These are phyloP conservation scores for Catalaphyllia jardinei DNA, from an alignment of 64 coral and sea anemone species.

Conservation along the genomic window DNA sequence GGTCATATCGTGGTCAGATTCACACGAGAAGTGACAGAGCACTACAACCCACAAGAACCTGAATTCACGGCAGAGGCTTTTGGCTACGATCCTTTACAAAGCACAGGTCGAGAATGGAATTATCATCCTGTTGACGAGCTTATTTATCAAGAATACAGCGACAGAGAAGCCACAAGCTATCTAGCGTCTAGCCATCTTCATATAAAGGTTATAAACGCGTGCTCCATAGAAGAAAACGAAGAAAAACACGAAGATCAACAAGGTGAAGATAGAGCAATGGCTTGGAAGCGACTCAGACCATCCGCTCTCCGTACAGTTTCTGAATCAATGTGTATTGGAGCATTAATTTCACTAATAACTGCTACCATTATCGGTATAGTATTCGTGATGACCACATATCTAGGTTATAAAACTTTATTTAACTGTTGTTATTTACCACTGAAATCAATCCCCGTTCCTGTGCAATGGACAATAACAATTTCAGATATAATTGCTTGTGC, in stretches of 20 bases:
- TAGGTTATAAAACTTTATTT: background rate
- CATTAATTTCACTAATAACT: background rate
- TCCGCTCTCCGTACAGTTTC: background rate
- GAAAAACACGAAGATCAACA: background rate
- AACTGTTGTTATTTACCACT: background rate
- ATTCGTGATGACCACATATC: background rate
- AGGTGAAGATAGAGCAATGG: conserved; percentile 4
- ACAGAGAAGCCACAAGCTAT: background rate
- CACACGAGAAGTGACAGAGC: background rate
- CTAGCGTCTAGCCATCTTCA: background rate
- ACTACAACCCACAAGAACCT: background rate
- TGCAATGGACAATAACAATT: background rate
- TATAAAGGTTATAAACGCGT: background rate
- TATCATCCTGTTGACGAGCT: background rate
- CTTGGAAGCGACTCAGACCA: conserved; percentile 29
- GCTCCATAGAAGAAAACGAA: background rate
- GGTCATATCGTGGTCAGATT: background rate
- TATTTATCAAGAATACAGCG: conserved; percentile 19
- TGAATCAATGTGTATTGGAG: background rate
- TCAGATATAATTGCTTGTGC: background rate
- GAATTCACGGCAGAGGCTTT: background rate
- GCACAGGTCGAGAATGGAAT: background rate
- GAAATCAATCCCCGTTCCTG: background rate
- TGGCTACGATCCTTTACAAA: background rate
- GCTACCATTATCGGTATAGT: background rate